Conservation (phyloP, 2,113 vertebrate species). For the Chaetorhynchus papuensis region DNA sequence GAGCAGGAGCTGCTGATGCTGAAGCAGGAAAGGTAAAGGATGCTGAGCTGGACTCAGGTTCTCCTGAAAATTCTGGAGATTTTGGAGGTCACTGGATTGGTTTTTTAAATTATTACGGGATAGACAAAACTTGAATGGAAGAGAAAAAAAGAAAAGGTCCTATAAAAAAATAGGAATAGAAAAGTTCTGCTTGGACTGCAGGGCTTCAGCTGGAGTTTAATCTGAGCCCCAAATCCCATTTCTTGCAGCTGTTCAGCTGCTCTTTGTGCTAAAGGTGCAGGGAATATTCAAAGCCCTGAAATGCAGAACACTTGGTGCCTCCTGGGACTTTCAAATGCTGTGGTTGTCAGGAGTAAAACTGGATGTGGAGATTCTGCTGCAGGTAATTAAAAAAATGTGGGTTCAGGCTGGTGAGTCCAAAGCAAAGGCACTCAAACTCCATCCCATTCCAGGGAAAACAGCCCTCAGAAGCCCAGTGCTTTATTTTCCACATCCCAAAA, state of each 20-base stretch:
- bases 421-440: neutral
- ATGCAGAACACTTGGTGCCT: neutral
- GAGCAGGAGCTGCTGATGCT: conserved; percentile 73
- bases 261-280: neutral
- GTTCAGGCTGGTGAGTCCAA: neutral
- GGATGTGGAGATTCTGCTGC: neutral
- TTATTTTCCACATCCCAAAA: neutral
- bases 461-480: neutral
- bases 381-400: fast-evolving
- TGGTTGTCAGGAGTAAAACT: neutral
- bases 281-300: neutral
- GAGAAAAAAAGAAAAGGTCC: neutral
- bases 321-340: neutral
- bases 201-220: neutral
- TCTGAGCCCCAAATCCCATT: neutral
- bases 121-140: neutral
- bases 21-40: conserved; percentile 79
- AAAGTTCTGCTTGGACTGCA: neutral
- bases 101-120: neutral
- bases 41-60: neutral
- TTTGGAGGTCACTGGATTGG: neutral
- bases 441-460: neutral
- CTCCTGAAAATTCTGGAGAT: neutral
- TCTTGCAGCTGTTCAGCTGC: neutral
- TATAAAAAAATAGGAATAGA: neutral